phyloP scores from a whole-genome alignment of 2,797 vertebrate genomes.

The Benthosema pterotum region DNA sequence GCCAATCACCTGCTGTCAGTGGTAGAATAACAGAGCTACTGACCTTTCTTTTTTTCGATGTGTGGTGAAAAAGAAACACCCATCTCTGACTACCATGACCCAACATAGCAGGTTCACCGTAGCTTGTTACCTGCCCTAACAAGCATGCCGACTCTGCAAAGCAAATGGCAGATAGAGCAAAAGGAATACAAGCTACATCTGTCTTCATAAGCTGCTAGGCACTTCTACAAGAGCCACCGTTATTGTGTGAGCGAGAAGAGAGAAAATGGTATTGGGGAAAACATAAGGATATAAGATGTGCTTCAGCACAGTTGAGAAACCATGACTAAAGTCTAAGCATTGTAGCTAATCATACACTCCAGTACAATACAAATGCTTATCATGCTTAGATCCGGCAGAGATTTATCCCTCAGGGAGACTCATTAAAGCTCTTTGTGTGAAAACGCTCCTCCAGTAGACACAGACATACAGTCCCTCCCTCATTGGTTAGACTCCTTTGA shows the following conservation, averaged over 20 bases:
- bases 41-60: constrained; percentile 35
- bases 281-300: not conserved
- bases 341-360: too few species aligned
- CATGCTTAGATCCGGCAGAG: too few species aligned
- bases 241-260: not conserved
- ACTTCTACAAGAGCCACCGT: too few species aligned
- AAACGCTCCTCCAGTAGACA: too few species aligned
- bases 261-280: not conserved
- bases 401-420: too few species aligned
- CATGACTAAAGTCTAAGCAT: too few species aligned
- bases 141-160: constrained; percentile 13
- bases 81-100: constrained; percentile 28
- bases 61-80: constrained; percentile 17
- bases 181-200: not conserved
- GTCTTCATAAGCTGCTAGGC: too few species aligned
- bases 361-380: not conserved
- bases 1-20: constrained; percentile 20
- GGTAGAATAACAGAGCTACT: constrained; percentile 18
- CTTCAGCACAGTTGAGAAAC: not conserved
- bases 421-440: too few species aligned
- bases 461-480: too few species aligned
- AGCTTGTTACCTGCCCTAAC: constrained; percentile 24
- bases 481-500: not conserved
- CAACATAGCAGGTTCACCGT: constrained; percentile 10
- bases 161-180: constrained; percentile 17